These are phyloP conservation scores for Drosophila carrolli DNA, from an alignment of 1,140 invertebrate species.

Conservation along the genomic window DNA sequence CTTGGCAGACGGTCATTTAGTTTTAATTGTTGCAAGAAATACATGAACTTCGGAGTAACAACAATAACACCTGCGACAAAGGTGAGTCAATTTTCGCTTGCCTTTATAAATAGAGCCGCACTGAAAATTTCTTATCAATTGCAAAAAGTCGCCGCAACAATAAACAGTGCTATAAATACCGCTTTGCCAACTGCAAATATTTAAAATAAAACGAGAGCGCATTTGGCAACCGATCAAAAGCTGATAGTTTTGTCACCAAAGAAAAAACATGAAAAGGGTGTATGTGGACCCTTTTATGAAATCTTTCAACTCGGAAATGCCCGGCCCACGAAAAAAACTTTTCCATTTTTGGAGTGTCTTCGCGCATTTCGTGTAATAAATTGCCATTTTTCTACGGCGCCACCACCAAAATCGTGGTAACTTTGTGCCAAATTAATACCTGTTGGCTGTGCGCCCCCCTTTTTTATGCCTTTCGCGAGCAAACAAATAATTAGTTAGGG, in stretches of 20 bases:
- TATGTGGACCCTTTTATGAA: background rate
- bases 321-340: background rate
- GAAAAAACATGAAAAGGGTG: background rate
- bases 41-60: slow-evolving; percentile 14
- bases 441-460: slow-evolving; percentile 55
- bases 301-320: background rate
- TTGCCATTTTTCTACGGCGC: slow-evolving; percentile 59
- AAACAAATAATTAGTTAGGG: slow-evolving; percentile 27
- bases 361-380: slow-evolving; percentile 76
- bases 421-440: slow-evolving; percentile 73
- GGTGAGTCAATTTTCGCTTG: slow-evolving; percentile 69
- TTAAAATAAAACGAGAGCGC: slow-evolving; percentile 14
- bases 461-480: slow-evolving; percentile 38
- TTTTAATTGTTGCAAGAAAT: slow-evolving; percentile 66
- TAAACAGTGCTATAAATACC: slow-evolving; percentile 71
- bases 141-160: slow-evolving; percentile 47
- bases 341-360: slow-evolving; percentile 58
- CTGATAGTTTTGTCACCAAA: slow-evolving; percentile 29
- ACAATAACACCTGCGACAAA: slow-evolving; percentile 36
- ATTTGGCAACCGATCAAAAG: slow-evolving; percentile 21
- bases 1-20: slow-evolving; percentile 65
- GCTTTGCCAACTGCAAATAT: slow-evolving; percentile 31
- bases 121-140: slow-evolving; percentile 68
- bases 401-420: slow-evolving; percentile 51
- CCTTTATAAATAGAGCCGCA: slow-evolving; percentile 67